Base-by-base conservation (phyloP, 2,113 vertebrate genomes). In the Chamaetylas fuelleborni region DNA sequence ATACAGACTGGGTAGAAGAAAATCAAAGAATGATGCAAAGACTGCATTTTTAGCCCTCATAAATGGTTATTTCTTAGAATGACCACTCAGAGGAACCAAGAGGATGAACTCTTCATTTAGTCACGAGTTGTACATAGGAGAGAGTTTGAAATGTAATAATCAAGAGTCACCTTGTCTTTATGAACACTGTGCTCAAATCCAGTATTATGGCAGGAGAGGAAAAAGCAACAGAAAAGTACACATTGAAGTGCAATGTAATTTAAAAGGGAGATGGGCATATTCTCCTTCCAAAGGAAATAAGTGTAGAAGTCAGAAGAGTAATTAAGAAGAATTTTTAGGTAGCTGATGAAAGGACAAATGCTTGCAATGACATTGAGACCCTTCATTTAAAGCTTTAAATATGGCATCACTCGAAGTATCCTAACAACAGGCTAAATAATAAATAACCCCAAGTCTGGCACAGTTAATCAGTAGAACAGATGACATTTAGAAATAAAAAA, bases 51-150 rank as follows among this genome's bases (percentile, higher is more conserved):
- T 94, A 96, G 80, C 47, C 42, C 45, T 56, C 25, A 57, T 81
- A 83, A 93, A 62, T 60, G 29, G 50, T 34, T 50, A 77, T 47
- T 90, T 96, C 95, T 93, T 80, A 88, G 82, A 95, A 93, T 25
- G 88, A 81, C 76, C 76, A 88, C 86, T 97, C 64, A 81, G 54
- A 88, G 67, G 43, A 86, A 28, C 29, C 42, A 86, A 90, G 88
- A 92, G 33, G 47, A 70, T 11, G 71, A 90, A 54, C 31, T 85
- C 88, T 72, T 87, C 73, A 83, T 90, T 77, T 83, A 92, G 80
- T 62, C 67, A 83, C 0, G 0, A 90, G 51, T n/a, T 58, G 76
- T 54, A 69, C 71, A 83, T 2, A 50, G 74, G 31, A 91, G 53
- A 36, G 45, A 94, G 38, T 62, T 70, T 33, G 70, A 83, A 86